Evolutionary conservation across 2,888 invertebrate species (phyloP), one percentile per base, ranked within the genome.

Genomic region (Deilephila elpenor): DNA sequence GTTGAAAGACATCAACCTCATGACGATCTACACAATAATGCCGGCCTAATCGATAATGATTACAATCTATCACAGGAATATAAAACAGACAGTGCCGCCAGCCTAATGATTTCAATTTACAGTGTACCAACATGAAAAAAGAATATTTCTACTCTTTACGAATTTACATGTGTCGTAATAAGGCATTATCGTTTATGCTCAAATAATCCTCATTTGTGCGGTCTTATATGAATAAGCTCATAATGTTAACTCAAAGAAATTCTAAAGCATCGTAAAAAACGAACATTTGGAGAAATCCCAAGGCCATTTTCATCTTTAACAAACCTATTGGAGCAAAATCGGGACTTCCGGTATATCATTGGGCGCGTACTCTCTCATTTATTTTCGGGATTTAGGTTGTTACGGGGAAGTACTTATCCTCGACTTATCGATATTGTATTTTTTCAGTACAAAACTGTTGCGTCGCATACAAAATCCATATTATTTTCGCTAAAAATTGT

Each of bases 351-450:
- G 64, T 32, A 67, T 73, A 73, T 73, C 72, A 64, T 67, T 73
- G 62, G 72, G 61, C 62, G 72, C 59, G 56, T 64, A 72, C 62
- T 59, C 67, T 67, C 72, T 67, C 72, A 67, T 73, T 73, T 73
- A 73, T 73, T 73, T 73, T 67, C 59, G 59, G 67, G 72, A 67
- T 73, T 73, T 73, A 59, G 59, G 72, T 67, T 59, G 72, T 37
- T 64, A 67, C 59, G 25, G n/a, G 53, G 19, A 8, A 37, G 59
- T 37, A 8, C 8, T 29, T 64, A 73, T 73, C 67, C 64, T 59
- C 17, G n/a, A 14, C 8, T 19, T 67, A 25, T 67, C 72, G 64
- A 72, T 37, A 72, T 72, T 59, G 7, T 20, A 25, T 29, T 44
- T 11, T 11, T 37, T 8, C 8, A 37, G 37, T 37, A 2, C 8